Evolutionary conservation across 2,797 vertebrate genomes (phyloP), one percentile per base, ranked within the genome.

Genomic region (Phyllotis vaccarum): DNA sequence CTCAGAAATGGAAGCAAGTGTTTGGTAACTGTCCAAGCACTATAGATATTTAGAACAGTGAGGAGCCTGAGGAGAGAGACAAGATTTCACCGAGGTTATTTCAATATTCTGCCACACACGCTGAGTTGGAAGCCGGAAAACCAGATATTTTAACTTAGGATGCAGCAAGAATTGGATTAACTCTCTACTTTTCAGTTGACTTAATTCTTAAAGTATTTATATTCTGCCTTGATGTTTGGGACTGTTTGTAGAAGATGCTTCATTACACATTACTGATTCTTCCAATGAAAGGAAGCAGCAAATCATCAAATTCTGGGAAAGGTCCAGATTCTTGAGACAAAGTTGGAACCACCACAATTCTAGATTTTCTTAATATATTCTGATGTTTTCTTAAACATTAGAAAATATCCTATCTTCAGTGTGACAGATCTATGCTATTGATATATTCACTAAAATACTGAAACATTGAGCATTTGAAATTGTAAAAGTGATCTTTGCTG

Each of bases 161-260:
- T 8, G 89, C 11, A 49, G n/a, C 40, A 95, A 40, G 34, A 93
- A 91, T 74, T 85, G 13, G 49, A 68, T 81, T 80, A 68, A 56
- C 89, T 60, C 70, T 68, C 31, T 2, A 92, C 40, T 95, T 34
- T 89, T 8, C 72, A 76, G 27, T 83, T 83, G 64, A 64, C 91
- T 96, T 78, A 56, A 74, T 91, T 94, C 31, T 94, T 49, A 86
- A 81, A 68, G 40, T 70, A 95, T 58, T 80, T 94, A 90, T 64
- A 83, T 90, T 95, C 49, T n/a, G 29, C 5, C 94, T 8, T 68
- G 54, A 52, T 40, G 87, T 74, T 52, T 96, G 49, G 14, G 40
- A 80, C 10, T 29, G 49, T 90, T 95, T 96, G 91, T 16, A 68
- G 95, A 94, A 75, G 46, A 78, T 81, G 29, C 7, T 91, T 62